Conservation (phyloP, 2,113 vertebrate species). For the Spilogale gracilis region DNA sequence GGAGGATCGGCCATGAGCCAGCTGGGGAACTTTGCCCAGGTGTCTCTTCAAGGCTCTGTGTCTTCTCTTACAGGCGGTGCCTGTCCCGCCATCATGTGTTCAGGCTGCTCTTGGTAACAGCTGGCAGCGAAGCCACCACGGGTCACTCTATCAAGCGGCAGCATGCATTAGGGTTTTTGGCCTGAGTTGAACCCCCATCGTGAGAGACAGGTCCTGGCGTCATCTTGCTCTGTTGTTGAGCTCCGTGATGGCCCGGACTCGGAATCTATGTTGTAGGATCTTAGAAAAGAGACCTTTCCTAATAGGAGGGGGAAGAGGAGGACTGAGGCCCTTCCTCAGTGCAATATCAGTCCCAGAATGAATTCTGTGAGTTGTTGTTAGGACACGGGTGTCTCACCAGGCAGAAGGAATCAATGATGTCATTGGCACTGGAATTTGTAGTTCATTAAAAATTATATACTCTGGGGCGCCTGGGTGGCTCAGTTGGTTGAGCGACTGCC, state of each 20-base stretch:
- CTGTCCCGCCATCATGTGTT: neutral
- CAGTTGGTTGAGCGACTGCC: no score
- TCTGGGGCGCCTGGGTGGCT: no score
- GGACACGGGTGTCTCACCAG: neutral
- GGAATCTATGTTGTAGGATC: neutral
- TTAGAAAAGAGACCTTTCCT: neutral
- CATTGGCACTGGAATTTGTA: neutral
- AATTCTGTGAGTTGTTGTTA: neutral
- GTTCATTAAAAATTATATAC: neutral
- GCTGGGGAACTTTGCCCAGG: neutral
- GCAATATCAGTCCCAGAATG: neutral
- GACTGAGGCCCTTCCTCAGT: neutral
- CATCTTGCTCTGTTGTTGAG: neutral
- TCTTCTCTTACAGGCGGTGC: neutral
- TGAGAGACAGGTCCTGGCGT: neutral
- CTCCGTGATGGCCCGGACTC: neutral
- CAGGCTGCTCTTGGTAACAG: neutral
- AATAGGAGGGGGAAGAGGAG: rapidly evolving
- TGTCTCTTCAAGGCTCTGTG: neutral
- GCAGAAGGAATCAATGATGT: neutral
- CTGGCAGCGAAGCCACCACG: rapidly evolving
- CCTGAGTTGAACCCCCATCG: rapidly evolving
- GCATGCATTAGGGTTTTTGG: rapidly evolving
- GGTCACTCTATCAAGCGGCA: rapidly evolving
- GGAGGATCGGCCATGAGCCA: neutral